Conservation (phyloP, 2,888 invertebrate genomes). For the Biston betularia region DNA sequence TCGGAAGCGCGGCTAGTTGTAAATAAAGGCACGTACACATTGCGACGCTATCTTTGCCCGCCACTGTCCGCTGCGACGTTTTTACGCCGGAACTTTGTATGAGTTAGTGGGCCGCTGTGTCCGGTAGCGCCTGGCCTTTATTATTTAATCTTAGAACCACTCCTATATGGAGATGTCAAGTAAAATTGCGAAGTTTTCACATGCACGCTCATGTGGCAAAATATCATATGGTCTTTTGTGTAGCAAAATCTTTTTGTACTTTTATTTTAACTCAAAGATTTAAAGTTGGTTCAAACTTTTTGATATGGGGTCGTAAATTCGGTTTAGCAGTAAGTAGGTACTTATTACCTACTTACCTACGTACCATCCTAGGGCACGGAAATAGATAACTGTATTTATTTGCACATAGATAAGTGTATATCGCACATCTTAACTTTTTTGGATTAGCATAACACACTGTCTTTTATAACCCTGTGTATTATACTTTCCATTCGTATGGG, state of each 20-base stretch:
- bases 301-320: background rate
- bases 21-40: conserved; percentile 66
- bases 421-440: too few relatives aligned
- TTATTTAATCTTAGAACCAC: conserved; percentile 56
- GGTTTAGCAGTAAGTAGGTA: background rate
- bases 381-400: too few relatives aligned
- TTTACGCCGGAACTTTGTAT: conserved; percentile 79
- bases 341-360: too few relatives aligned
- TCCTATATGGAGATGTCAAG: conserved; percentile 49
- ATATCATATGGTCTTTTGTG: conserved; percentile 6
- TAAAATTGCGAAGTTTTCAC: conserved; percentile 37
- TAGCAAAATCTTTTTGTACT: background rate
- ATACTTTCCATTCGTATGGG: too few relatives aligned
- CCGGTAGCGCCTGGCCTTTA: conserved; percentile 65
- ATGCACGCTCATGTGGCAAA: conserved; percentile 19
- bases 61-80: conserved; percentile 69
- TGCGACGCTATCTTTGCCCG: conserved; percentile 63
- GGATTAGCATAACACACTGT: too few relatives aligned
- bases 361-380: too few relatives aligned
- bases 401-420: too few relatives aligned
- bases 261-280: background rate
- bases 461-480: too few relatives aligned
- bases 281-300: too few relatives aligned
- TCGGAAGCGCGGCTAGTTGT: conserved; percentile 62
- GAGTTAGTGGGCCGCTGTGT: conserved; percentile 73